A percentile compares a stretch with the other conserved stretches of the same genome.
Conservation (phyloP, 35 echinoderm and acorn worm species). For the Heliocidaris erythrogramma region DNA sequence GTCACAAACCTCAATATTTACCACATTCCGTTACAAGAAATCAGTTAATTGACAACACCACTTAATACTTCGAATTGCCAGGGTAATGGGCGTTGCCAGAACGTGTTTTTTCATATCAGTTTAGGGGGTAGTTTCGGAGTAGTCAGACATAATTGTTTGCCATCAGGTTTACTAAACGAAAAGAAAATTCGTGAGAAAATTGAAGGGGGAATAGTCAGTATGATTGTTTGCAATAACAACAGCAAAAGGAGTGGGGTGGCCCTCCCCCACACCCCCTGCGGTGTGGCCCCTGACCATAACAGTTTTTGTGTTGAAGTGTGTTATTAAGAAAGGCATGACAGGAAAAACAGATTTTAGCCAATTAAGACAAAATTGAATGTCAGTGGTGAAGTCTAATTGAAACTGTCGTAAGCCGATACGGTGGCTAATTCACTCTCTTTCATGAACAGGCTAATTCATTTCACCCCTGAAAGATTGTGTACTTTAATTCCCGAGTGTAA, state of each 20-base stretch:
- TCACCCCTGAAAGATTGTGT: not conserved
- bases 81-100: not conserved
- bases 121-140: no score
- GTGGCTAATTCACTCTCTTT: not conserved
- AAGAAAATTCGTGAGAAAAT: no score
- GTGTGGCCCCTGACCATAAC: not conserved
- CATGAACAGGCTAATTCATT: not conserved
- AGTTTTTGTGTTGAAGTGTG: not conserved
- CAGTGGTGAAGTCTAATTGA: not conserved
- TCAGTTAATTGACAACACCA: not conserved
- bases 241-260: no score
- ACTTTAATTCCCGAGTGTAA: not conserved
- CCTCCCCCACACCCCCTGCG: no score
- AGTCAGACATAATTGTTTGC: no score
- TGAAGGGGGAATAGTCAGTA: no score
- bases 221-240: no score
- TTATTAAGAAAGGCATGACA: not conserved
- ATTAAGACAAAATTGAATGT: not conserved
- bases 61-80: no score
- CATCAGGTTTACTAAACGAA: no score
- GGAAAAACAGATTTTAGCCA: conserved; percentile 38
- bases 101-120: no score
- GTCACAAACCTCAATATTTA: not conserved
- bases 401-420: not conserved
- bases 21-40: not conserved